These are phyloP conservation scores for Agrilus cyanescens DNA, from an alignment of 2,888 invertebrate genomes.

Conservation along the genomic window DNA sequence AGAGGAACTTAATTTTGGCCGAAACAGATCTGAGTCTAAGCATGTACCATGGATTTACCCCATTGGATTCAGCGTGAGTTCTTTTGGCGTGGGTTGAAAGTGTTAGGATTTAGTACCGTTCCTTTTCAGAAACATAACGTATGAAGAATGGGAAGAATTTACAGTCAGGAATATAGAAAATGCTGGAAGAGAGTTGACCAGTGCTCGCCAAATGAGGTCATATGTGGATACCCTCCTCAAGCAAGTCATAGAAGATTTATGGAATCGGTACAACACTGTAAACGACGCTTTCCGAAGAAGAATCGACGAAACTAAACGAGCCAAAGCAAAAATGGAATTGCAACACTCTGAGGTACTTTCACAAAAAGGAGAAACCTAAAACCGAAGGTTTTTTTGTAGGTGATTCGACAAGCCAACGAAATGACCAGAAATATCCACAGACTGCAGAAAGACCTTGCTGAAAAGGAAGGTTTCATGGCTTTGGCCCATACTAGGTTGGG, in stretches of 20 bases:
- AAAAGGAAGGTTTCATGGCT: conserved; percentile 72
- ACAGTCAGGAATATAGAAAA: conserved; percentile 57
- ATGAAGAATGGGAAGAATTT: conserved; percentile 64
- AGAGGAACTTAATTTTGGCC: conserved; percentile 54
- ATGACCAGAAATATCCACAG: conserved; percentile 67
- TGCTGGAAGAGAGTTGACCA: conserved; percentile 64
- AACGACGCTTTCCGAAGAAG: conserved; percentile 66
- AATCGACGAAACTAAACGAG: conserved; percentile 65
- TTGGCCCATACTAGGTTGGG: conserved; percentile 75
- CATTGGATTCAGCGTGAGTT: conserved; percentile 49
- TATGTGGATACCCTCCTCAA: conserved; percentile 71
- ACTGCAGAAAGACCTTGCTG: conserved; percentile 66
- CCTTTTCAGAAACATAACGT: conserved; percentile 34
- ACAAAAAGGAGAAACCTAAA: too few relatives aligned
- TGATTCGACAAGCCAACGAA: conserved; percentile 52
- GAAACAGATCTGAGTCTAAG: conserved; percentile 59
- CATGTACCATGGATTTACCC: conserved; percentile 53
- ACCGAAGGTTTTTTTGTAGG: background rate
- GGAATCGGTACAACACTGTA: conserved; percentile 60
- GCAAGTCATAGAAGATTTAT: conserved; percentile 71
- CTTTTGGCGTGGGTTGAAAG: too few relatives aligned
- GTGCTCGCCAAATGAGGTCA: conserved; percentile 59
- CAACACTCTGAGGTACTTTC: conserved; percentile 65
- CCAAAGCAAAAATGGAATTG: conserved; percentile 70
- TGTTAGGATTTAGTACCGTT: too few relatives aligned